Conservation (phyloP, 2,797 vertebrate species). For the Cyclura pinguis region DNA sequence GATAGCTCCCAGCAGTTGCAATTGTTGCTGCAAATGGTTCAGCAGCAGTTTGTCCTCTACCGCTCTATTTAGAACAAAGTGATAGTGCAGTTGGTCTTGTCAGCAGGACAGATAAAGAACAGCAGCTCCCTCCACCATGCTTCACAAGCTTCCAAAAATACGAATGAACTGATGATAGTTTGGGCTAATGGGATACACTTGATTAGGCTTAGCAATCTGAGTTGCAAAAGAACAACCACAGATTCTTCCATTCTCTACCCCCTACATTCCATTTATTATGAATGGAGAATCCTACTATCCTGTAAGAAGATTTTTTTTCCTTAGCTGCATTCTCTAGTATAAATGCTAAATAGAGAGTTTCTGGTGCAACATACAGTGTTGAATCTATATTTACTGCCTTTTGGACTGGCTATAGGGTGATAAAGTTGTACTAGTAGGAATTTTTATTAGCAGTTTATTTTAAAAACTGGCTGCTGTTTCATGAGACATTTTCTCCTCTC, state of each 20-base stretch:
- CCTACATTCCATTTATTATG: slow-evolving; percentile 8
- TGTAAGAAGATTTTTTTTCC: background rate
- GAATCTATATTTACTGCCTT: background rate
- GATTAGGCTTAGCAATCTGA: slow-evolving; percentile 10
- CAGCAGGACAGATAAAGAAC: slow-evolving; percentile 50
- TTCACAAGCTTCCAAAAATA: slow-evolving; percentile 24
- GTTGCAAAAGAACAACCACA: background rate
- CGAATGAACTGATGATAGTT: slow-evolving; percentile 9
- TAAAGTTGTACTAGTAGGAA: background rate
- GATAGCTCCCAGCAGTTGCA: slow-evolving; percentile 61
- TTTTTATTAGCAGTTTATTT: background rate
- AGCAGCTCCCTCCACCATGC: slow-evolving; percentile 12
- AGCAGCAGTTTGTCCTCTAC: slow-evolving; percentile 51
- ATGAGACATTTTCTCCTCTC: background rate
- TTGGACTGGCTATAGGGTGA: background rate
- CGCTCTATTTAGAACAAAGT: slow-evolving; percentile 68
- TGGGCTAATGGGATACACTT: background rate
- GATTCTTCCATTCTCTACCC: background rate
- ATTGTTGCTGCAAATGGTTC: slow-evolving; percentile 58
- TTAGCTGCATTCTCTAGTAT: background rate
- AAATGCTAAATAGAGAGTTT: background rate
- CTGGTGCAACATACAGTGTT: background rate
- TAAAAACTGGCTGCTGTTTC: background rate
- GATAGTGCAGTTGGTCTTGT: slow-evolving; percentile 35
- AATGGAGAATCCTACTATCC: background rate